Evolutionary conservation across 2,797 vertebrate genomes (phyloP).

Genomic region (Aeoliscus strigatus): DNA sequence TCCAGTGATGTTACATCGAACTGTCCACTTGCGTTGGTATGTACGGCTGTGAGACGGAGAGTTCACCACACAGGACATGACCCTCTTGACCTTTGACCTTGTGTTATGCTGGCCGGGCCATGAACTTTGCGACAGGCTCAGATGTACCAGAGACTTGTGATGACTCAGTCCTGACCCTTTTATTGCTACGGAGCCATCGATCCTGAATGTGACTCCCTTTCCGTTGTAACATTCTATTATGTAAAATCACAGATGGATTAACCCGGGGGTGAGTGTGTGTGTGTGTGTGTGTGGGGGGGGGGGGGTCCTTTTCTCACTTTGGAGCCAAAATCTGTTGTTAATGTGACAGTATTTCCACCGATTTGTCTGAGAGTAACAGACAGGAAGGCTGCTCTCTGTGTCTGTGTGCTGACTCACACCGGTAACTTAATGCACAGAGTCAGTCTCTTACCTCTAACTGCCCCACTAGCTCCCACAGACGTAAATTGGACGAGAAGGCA

Average conservation of each 20-base stretch:
- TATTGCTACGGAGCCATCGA: constrained; percentile 20
- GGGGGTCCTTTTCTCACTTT: too few species aligned
- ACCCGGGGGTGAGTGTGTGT: too few species aligned
- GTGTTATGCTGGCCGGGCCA: constrained; percentile 9
- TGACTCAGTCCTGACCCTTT: constrained; percentile 13
- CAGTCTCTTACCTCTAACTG: constrained; percentile 62
- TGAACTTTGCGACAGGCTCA: constrained; percentile 1
- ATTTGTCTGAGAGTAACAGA: constrained; percentile 27
- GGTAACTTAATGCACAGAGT: constrained; percentile 60
- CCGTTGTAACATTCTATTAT: too few species aligned
- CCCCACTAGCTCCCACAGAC: constrained; percentile 59
- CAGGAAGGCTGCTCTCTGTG: constrained; percentile 24
- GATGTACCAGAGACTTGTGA: constrained; percentile 11
- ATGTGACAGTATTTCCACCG: too few species aligned
- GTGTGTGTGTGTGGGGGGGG: too few species aligned
- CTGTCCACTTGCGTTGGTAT: constrained; percentile 30
- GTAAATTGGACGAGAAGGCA: constrained; percentile 67
- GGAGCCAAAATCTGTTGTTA: too few species aligned
- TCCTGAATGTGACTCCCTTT: constrained; percentile 22
- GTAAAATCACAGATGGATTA: too few species aligned
- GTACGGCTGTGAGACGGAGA: constrained; percentile 8
- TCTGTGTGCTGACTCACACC: constrained; percentile 55
- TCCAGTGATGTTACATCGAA: constrained; percentile 26
- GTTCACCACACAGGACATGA: constrained; percentile 13
- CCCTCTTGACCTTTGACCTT: constrained; percentile 40